Evolutionary conservation across 2,888 invertebrate genomes (phyloP), one percentile per base, ranked within the genome.

Genomic region (Bimastos eiseni): DNA sequence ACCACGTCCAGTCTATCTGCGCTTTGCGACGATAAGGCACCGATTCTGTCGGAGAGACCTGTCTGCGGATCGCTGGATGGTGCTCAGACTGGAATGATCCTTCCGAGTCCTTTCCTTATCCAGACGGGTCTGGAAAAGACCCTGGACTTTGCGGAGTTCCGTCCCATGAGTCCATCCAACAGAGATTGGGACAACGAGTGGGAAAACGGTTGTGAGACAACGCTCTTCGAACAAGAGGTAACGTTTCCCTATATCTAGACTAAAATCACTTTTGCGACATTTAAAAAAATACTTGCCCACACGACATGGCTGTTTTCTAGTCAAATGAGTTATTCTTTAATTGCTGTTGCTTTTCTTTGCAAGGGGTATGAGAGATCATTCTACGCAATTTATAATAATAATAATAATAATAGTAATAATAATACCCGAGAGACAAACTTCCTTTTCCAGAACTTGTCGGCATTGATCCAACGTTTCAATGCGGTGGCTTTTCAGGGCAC

Each of bases 61-160:
- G 70, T n/a, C 17, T 70, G 30, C 0, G 34, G 86, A 0, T 86
- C 36, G 6, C n/a, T 36, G 86, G 86, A 86, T 36, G 36, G 86
- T 36, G 86, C 86, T 37, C 86, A 86, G 86, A 24, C 86, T 17
- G 86, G 86, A 37, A 86, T 86, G 86, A 86, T 86, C 36, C 83
- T 90, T 36, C 90, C 90, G 6, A 90, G 90, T 90, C 90, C 90
- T 30, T 90, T 90, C 90, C 90, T 90, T 33, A 44, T 90, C 83
- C 90, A 90, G 90, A 90, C 90, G n/a, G 90, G 90, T 21, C 90
- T 90, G 37, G 90, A 90, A 33, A 44, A 70, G 55, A 70, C 90
- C 8, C 83, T 90, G 55, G 90, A 70, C 49, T 90, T 90, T 37
- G 90, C 90, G 30, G 90, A 90, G 37, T 90, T 55, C 70, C 49